Evolutionary conservation across 2,113 vertebrate genomes (phyloP).

Genomic region (Euleptes europaea): DNA sequence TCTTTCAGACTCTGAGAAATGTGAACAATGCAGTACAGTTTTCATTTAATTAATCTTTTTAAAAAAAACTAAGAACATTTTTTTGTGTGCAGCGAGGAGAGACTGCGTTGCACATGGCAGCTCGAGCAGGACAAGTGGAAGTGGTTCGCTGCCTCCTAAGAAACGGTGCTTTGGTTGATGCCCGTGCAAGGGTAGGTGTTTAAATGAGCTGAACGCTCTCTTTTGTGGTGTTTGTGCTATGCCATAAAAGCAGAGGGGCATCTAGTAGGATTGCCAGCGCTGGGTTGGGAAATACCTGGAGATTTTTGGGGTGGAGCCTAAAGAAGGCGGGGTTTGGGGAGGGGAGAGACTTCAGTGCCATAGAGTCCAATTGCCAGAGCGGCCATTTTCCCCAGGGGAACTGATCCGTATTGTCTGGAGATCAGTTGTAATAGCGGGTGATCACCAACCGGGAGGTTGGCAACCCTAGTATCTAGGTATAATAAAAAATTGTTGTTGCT

Average conservation of each 20-base stretch:
- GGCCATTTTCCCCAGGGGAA: no score
- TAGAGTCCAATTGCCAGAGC: no score
- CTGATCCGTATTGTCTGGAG: no score
- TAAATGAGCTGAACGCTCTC: not conserved
- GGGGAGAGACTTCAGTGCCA: no score
- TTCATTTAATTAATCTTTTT: not conserved
- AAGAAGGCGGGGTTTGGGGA: no score
- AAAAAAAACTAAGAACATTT: conserved; percentile 37
- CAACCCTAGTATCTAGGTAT: no score
- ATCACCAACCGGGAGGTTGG: no score
- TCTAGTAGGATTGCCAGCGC: no score
- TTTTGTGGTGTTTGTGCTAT: not conserved
- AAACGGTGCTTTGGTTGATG: conserved; percentile 94
- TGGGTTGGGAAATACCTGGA: no score
- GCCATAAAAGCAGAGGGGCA: not conserved
- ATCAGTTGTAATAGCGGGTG: no score
- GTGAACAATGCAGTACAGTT: not conserved
- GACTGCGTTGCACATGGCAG: conserved; percentile 95
- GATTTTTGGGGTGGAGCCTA: no score
- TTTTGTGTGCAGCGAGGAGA: conserved; percentile 87
- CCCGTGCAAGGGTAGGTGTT: conserved; percentile 91
- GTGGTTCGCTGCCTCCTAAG: conserved; percentile 96
- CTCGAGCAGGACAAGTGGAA: conserved; percentile 95
- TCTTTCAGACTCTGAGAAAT: not conserved
- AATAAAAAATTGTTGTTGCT: no score